Evolutionary conservation across 23 tunicate species (phyloP).

Genomic region (Trididemnum miniatum): DNA sequence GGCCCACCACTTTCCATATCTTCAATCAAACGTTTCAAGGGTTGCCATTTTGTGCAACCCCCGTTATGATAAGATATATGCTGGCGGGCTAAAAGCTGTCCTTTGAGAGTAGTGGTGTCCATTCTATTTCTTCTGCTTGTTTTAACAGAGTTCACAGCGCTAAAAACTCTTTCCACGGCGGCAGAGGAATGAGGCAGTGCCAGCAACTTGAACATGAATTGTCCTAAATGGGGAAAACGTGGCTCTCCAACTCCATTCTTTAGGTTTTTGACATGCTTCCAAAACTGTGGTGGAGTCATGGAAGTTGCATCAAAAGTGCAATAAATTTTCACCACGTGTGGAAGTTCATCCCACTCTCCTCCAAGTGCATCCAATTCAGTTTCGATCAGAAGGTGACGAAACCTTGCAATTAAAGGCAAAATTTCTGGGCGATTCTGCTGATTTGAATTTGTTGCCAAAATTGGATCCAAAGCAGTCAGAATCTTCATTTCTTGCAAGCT

Average conservation of each 20-base stretch:
- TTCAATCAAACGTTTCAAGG: constrained; percentile 21
- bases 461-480: constrained; percentile 35
- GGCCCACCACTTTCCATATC: constrained; percentile 32
- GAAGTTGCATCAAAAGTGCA: constrained; percentile 35
- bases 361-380: constrained; percentile 36
- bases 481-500: constrained; percentile 36
- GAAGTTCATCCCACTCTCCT: constrained; percentile 39
- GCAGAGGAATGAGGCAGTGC: constrained; percentile 29
- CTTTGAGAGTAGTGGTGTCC: constrained; percentile 15
- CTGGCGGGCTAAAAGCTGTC: constrained; percentile 29
- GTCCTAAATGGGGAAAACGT: constrained; percentile 31
- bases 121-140: constrained; percentile 11
- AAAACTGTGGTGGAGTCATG: constrained; percentile 46
- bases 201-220: constrained; percentile 24
- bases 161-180: constrained; percentile 28
- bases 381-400: constrained; percentile 32
- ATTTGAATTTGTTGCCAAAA: constrained; percentile 33
- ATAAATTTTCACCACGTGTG: constrained; percentile 37
- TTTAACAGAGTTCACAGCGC: constrained; percentile 37
- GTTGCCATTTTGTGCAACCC: constrained; percentile 33
- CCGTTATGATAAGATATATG: constrained; percentile 19
- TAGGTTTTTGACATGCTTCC: constrained; percentile 25
- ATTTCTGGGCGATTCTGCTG: constrained; percentile 49
- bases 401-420: constrained; percentile 30
- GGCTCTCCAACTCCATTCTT: constrained; percentile 37